Conservation (phyloP, 2,797 vertebrate genomes). For the Scolopax rusticola region DNA sequence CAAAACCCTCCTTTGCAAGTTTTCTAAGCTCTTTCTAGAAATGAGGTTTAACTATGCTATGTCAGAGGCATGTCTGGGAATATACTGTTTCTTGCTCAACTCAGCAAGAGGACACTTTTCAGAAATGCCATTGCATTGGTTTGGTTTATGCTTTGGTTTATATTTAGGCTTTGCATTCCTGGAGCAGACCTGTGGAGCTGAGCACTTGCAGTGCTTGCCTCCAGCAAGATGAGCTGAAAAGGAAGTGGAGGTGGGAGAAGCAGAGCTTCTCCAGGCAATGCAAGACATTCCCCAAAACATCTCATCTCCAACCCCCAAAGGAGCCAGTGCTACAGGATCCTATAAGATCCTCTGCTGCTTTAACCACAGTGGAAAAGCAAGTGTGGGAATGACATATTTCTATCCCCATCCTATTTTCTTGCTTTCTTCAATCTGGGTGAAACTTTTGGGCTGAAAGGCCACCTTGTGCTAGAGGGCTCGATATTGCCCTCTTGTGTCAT, state of each 20-base stretch:
- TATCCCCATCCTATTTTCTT: not conserved
- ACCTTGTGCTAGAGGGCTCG: not conserved
- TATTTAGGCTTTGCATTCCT: not conserved
- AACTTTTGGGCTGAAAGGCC: not conserved
- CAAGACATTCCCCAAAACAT: not conserved
- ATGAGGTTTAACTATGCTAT: not conserved
- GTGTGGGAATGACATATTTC: not conserved
- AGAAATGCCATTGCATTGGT: not conserved
- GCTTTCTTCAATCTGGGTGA: not conserved
- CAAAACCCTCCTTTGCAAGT: accelerated
- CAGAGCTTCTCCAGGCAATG: not conserved
- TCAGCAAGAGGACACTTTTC: not conserved
- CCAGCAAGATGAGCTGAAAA: not conserved
- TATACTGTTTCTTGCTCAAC: not conserved
- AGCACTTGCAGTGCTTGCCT: not conserved
- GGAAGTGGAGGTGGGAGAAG: not conserved
- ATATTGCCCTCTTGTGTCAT: not conserved
- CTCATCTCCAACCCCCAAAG: not conserved
- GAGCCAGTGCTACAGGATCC: not conserved
- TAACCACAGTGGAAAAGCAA: not conserved
- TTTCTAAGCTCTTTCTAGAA: not conserved
- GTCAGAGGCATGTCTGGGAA: not conserved
- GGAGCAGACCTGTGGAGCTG: not conserved
- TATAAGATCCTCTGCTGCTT: not conserved
- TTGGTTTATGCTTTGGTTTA: not conserved